Percentiles rank a stretch among this genome's conserved stretches.
These are phyloP conservation scores for Anser brachyrhynchus DNA, from an alignment of 2,113 vertebrate genomes.

Conservation along the genomic window DNA sequence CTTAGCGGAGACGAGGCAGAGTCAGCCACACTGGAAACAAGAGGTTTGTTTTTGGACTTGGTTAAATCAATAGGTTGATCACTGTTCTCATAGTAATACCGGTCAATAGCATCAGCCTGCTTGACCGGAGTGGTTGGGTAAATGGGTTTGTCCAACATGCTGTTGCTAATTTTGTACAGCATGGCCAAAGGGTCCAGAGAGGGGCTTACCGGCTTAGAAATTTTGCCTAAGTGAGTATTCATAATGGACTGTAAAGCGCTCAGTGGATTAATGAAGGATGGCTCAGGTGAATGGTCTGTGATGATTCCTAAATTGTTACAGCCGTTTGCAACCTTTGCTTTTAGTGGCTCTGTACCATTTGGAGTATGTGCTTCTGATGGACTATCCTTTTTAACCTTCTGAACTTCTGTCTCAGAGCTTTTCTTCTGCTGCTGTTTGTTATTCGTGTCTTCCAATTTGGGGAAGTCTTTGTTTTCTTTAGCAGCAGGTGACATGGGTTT, in stretches of 20 bases:
- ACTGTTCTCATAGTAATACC: conserved; percentile 87
- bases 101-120: conserved; percentile 83
- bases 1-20: conserved; percentile 85
- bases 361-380: conserved; percentile 80
- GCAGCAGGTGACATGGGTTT: conserved; percentile 82
- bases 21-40: conserved; percentile 82
- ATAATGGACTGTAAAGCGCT: conserved; percentile 98
- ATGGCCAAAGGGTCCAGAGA: conserved; percentile 92
- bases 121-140: conserved; percentile 85
- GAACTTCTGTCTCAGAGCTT: conserved; percentile 79
- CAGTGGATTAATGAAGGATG: conserved; percentile 93
- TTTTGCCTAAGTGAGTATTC: conserved; percentile 98
- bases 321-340: conserved; percentile 88
- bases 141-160: conserved; percentile 94
- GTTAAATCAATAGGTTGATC: conserved; percentile 99
- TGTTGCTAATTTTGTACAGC: conserved; percentile 97
- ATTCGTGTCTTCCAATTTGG: conserved; percentile 78
- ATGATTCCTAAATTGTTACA: conserved; percentile 92
- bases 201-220: conserved; percentile 89
- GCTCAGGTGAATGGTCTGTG: conserved; percentile 94
- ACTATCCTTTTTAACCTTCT: conserved; percentile 87
- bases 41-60: conserved; percentile 91
- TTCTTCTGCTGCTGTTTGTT: conserved; percentile 79
- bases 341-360: conserved; percentile 85
- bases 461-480: conserved; percentile 87